Conservation (phyloP, 2,888 invertebrate species). For the Zelleria hepariella region DNA sequence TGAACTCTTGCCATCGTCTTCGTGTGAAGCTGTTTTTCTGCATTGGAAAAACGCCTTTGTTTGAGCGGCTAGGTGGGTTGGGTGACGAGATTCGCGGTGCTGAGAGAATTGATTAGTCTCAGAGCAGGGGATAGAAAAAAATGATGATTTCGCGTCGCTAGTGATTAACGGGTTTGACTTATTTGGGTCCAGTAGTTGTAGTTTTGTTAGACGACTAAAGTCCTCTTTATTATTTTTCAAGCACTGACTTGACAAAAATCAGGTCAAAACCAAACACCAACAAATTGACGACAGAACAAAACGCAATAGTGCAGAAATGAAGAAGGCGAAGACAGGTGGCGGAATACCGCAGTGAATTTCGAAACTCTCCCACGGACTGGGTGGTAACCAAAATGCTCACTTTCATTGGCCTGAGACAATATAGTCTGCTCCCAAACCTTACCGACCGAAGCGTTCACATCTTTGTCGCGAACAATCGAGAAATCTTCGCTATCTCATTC, state of each 20-base stretch:
- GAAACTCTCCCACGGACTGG: constrained; percentile 22
- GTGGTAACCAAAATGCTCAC: constrained; percentile 19
- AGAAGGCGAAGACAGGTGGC: too few species aligned
- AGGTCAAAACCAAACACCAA: too few species aligned
- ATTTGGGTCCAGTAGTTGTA: too few species aligned
- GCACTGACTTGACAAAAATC: too few species aligned
- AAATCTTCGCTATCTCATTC: constrained; percentile 48
- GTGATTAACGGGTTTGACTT: too few species aligned
- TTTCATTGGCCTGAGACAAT: constrained; percentile 33
- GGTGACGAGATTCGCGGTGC: background rate
- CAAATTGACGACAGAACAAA: too few species aligned
- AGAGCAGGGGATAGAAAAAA: too few species aligned
- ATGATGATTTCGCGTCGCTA: too few species aligned
- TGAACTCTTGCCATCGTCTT: background rate
- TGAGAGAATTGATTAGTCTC: background rate
- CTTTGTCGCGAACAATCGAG: constrained; percentile 45
- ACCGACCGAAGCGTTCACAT: constrained; percentile 30
- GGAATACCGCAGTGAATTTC: too few species aligned
- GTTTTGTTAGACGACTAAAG: too few species aligned
- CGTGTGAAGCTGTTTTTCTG: constrained; percentile 3
- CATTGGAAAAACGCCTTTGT: constrained; percentile 1
- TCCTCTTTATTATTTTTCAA: too few species aligned
- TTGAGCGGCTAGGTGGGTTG: background rate
- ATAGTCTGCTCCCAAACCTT: constrained; percentile 24
- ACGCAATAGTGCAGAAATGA: too few species aligned